Evolutionary conservation across 2,797 vertebrate species (phyloP), one percentile per base, ranked within the genome.

Genomic region (Oreonectes daqikongensis): DNA sequence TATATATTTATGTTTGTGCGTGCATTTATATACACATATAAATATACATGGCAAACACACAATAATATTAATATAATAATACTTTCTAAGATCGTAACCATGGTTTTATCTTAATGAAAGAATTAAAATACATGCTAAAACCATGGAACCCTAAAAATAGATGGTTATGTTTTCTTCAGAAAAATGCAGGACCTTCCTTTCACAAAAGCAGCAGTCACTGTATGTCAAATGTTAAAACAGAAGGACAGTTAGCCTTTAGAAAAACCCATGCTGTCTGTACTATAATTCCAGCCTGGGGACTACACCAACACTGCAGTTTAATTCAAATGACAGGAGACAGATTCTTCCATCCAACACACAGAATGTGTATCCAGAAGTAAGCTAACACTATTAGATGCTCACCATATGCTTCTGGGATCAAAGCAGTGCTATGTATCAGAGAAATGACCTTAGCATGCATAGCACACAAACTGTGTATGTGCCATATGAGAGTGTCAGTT

Each of bases 271-370:
- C 71, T 48, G 61, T 46, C 38, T 61, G 67, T 67, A 76, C 40
- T 42, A 14, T 42, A 14, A 44, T 65, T 72, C 42, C 40, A 63
- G 69, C 75, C 61, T 44, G 18, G 44, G 77, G 59, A 44, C 70
- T 69, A 17, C 59, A 64, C 42, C 24, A 59, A 48, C 28, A 66
- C 72, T 72, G 50, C 53, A 30, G 30, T 69, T 60, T 59, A 32
- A 30, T 79, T 71, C 76, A 85, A 78, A 85, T 82, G 77, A 75
- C 78, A 66, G 46, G 24, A 75, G 75, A 57, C 63, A 82, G 24
- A 66, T 40, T 53, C 57, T 74, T 74, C 46, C 75, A 38, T 73
- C 67, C 76, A 71, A 52, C 20, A 24, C 76, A 67, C 24, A 52
- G 55, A 69, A 59, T 63, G 52, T 59, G 65, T 72, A 57, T 66